Evolutionary conservation across 2,888 invertebrate species (phyloP).

Genomic region (Copidosoma aretas): DNA sequence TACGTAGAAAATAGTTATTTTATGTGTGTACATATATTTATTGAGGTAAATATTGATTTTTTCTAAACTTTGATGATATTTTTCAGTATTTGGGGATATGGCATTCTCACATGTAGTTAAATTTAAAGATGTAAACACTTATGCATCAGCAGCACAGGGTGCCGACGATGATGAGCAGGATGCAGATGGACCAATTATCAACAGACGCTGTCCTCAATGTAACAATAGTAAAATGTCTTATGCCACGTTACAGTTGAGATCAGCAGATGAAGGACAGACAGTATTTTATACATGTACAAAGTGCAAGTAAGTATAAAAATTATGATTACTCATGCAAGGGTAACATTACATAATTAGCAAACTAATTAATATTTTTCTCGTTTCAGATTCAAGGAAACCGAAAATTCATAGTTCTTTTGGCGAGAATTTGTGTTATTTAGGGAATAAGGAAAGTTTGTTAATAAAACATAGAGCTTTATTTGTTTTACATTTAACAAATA

Average conservation of each 20-base stretch:
- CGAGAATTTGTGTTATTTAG: neutral
- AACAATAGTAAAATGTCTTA: constrained; percentile 92
- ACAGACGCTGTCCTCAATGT: constrained; percentile 85
- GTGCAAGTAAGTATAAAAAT: constrained; percentile 75
- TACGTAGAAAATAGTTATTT: too few species aligned
- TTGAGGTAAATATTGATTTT: neutral
- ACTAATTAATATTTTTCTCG: constrained; percentile 39
- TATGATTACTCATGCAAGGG: neutral
- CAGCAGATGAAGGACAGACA: constrained; percentile 99
- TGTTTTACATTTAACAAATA: constrained; percentile 58
- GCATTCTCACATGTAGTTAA: constrained; percentile 74
- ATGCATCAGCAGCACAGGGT: constrained; percentile 57
- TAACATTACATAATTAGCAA: neutral
- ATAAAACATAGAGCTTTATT: constrained; percentile 60
- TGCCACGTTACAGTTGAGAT: constrained; percentile 91
- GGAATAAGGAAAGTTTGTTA: constrained; percentile 35
- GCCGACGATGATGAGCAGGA: constrained; percentile 53
- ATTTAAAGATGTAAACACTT: constrained; percentile 71
- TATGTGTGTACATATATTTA: too few species aligned
- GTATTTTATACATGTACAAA: constrained; percentile 96
- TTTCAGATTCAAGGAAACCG: constrained; percentile 76
- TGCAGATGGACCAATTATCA: constrained; percentile 81
- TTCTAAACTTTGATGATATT: constrained; percentile 21
- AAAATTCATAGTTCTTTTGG: constrained; percentile 68
- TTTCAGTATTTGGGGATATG: constrained; percentile 71